These are phyloP conservation scores for Megaceryle maxima DNA, from an alignment of 2,113 vertebrate species.

Conservation along the genomic window DNA sequence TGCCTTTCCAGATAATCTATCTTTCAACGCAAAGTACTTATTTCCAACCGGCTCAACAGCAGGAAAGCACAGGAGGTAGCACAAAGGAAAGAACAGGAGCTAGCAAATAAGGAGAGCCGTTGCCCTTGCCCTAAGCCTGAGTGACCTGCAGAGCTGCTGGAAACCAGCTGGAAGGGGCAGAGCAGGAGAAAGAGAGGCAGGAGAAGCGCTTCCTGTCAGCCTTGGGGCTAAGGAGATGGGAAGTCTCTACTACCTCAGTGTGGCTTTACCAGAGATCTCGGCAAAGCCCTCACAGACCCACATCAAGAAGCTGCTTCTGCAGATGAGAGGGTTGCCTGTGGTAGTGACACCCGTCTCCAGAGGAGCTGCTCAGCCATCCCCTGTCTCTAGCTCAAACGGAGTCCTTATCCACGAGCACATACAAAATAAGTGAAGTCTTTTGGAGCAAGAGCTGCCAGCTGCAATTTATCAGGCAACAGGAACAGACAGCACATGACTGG, in stretches of 20 bases:
- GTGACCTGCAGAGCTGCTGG: background rate
- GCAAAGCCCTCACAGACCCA: background rate
- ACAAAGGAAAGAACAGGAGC: background rate
- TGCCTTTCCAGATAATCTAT: background rate
- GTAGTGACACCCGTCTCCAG: background rate
- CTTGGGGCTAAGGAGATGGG: background rate
- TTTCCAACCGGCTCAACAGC: background rate
- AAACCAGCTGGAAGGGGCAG: background rate
- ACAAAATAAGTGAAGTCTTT: background rate
- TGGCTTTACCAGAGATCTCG: background rate
- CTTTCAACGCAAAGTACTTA: rapidly evolving
- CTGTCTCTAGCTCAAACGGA: background rate
- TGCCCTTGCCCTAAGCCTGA: background rate
- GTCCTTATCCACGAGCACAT: background rate
- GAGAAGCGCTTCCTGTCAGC: background rate
- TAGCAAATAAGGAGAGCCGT: background rate
- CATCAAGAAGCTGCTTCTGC: background rate
- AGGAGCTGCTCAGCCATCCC: background rate
- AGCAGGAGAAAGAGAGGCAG: background rate
- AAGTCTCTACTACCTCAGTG: rapidly evolving
- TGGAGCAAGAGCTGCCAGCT: constrained; percentile 34
- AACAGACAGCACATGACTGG: constrained; percentile 15
- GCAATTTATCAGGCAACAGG: background rate
- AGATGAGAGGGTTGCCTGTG: background rate
- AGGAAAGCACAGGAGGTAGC: background rate